Evolutionary conservation across 2,797 vertebrate genomes (phyloP), one percentile per base, ranked within the genome.

Genomic region (Phrynocephalus forsythii): DNA sequence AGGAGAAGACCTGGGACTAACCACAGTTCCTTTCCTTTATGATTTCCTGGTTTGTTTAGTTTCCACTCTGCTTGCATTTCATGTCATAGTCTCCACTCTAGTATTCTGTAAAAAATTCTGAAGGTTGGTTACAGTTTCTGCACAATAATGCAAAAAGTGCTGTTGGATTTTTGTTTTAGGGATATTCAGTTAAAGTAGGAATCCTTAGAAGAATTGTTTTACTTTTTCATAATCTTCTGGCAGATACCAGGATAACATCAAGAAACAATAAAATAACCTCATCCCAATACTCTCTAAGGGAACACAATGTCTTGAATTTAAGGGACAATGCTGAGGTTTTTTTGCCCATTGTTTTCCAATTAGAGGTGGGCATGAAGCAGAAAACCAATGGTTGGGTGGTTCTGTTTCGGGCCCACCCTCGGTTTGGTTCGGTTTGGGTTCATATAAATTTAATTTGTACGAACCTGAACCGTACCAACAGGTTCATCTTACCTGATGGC

Each of bases 41-140:
- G 66, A 76, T 67, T 82, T 60, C 56, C 63, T 33, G 38, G 20
- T 67, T 67, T 33, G 30, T 3, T 30, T 87, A 44, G 16, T 44
- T 82, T 83, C 22, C 30, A n/a, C 15, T 77, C 13, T 30, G 20
- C 7, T 38, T 68, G 15, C 66, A 13, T 67, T 3, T 30, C 67
- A 50, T 75, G 22, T 60, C 56, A 72, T 87, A n/a, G 16, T 44
- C 77, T 83, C 22, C 24, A 44, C 8, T 77, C 13, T 30, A 38
- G 15, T 66, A 13, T 67, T 75, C 44, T 44, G 93, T 90, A 84
- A 7, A 79, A 48, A 86, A 77, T 77, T 85, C 20, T 68, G 28
- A 78, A 78, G 38, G 28, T 68, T 30, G 66, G 26, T 68, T 44
- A 44, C 18, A 30, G 73, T 10, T 83, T 30, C 30, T 33, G 16